Conservation (phyloP, 2,113 vertebrate genomes). For the Silurus asotus region DNA sequence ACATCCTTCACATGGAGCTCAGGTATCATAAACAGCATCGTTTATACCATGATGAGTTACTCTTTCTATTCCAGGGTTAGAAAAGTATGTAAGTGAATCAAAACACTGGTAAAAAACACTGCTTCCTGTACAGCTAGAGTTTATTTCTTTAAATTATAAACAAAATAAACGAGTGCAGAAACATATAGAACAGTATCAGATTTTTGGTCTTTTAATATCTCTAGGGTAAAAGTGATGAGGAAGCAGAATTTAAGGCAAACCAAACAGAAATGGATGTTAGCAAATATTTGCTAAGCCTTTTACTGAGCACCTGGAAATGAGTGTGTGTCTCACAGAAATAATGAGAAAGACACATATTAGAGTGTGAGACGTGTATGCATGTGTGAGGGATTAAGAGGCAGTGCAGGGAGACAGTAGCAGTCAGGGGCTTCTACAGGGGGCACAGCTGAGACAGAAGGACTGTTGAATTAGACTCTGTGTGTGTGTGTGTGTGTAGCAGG, state of each 20-base stretch:
- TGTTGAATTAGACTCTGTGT: not conserved
- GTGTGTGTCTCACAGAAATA: slow-evolving; percentile 4
- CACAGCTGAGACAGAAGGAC: slow-evolving; percentile 52
- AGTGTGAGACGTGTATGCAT: not conserved
- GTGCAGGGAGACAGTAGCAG: not conserved
- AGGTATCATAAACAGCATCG: not conserved
- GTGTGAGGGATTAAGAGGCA: not conserved
- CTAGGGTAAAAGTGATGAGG: not conserved
- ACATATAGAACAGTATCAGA: not conserved
- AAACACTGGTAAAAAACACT: not conserved
- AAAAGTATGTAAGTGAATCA: not conserved
- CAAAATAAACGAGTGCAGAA: not conserved
- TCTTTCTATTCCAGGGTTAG: not conserved
- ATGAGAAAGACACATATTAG: not conserved
- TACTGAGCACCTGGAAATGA: not conserved
- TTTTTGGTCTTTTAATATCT: not conserved
- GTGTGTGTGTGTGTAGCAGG: slow-evolving; percentile 21
- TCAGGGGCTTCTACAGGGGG: slow-evolving; percentile 1
- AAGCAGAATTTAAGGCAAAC: not conserved
- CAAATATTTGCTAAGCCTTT: not conserved
- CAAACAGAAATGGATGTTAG: not conserved
- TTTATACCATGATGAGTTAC: slow-evolving; percentile 15
- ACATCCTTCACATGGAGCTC: not conserved
- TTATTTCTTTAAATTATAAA: not conserved
- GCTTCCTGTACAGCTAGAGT: not conserved